Evolutionary conservation across 2,888 invertebrate species (phyloP).

Genomic region (Macropis europaea): DNA sequence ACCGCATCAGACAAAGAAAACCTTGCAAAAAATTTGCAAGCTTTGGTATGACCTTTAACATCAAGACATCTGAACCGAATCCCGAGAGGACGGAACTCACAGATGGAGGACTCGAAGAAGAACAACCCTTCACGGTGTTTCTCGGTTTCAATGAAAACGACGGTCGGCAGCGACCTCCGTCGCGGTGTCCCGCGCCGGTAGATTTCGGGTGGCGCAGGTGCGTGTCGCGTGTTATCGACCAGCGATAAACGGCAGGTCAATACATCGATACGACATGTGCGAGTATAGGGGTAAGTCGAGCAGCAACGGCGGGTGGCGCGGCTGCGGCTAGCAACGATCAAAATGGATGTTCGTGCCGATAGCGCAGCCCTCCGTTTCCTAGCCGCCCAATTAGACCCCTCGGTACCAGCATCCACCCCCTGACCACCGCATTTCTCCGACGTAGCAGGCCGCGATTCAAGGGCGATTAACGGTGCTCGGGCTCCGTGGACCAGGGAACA

Average conservation of each 20-base stretch:
- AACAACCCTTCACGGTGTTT: background rate
- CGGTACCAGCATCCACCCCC: conserved; percentile 2
- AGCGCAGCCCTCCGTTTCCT: conserved; percentile 32
- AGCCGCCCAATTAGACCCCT: conserved; percentile 36
- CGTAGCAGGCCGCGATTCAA: conserved; percentile 38
- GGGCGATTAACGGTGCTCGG: conserved; percentile 57
- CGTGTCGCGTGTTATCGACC: conserved; percentile 60
- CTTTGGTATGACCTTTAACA: too few species aligned
- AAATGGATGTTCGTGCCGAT: conserved; percentile 57
- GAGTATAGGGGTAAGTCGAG: conserved; percentile 39
- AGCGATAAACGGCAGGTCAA: conserved; percentile 57
- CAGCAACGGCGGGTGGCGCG: conserved; percentile 18
- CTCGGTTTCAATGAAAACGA: background rate
- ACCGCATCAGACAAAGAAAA: too few species aligned
- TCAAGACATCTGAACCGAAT: too few species aligned
- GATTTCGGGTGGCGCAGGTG: conserved; percentile 51
- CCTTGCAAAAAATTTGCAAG: too few species aligned
- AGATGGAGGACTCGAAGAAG: too few species aligned
- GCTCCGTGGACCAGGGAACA: conserved; percentile 20
- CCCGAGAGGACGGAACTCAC: too few species aligned
- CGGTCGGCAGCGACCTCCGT: conserved; percentile 52
- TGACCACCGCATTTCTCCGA: conserved; percentile 12
- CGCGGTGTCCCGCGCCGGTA: conserved; percentile 7
- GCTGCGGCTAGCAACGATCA: conserved; percentile 31
- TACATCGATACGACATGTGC: conserved; percentile 45